Evolutionary conservation across 2,113 vertebrate species (phyloP), one percentile per base, ranked within the genome.

Genomic region (Mobula birostris): DNA sequence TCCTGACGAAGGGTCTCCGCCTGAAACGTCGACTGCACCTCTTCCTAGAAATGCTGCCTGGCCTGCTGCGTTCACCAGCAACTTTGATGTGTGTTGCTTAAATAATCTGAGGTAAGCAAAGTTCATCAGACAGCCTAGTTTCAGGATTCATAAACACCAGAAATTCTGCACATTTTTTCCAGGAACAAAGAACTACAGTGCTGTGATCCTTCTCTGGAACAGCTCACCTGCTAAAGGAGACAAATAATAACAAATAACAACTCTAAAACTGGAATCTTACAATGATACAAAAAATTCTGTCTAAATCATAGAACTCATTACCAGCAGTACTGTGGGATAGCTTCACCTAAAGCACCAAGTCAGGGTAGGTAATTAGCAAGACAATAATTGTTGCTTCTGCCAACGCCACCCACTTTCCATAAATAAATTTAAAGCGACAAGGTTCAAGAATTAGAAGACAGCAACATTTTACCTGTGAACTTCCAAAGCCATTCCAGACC

Each of bases 401-500:
- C 72, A 74, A 24, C 72, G 21, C 17, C 17, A 72, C 17, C 70
- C 7, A 8, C 70, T 0, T 72, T 72, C 70, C 70, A 72, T 21
- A 72, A 74, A 74, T 7, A 17, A 48, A 48, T 17, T 24, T 74
- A 19, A 74, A 24, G 72, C 17, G 15, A 7, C 85, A 90, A 32
- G 85, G 29, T n/a, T 5, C 29, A 32, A 90, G 14, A 32, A 66
- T n/a, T 32, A 14, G 29, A 90, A 90, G 85, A 19, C 17, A n/a
- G 8, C 27, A 17, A 90, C 93, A 29, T 7, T 1, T 95, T 96
- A 99, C 99, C 99, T 96, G 98, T 98, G 95, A 97, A 98, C 68
- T 96, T 94, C 95, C 97, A 96, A 58, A 99, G 96, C 99, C 99
- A 99, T 95, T 99, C 97, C 0, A 99, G 95, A 24, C 99, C 99